A percentile compares a stretch with the other conserved stretches of the same genome.
These are phyloP conservation scores for Sphaerophoria rueppellii DNA, from an alignment of 2,888 invertebrate genomes.

Conservation along the genomic window DNA sequence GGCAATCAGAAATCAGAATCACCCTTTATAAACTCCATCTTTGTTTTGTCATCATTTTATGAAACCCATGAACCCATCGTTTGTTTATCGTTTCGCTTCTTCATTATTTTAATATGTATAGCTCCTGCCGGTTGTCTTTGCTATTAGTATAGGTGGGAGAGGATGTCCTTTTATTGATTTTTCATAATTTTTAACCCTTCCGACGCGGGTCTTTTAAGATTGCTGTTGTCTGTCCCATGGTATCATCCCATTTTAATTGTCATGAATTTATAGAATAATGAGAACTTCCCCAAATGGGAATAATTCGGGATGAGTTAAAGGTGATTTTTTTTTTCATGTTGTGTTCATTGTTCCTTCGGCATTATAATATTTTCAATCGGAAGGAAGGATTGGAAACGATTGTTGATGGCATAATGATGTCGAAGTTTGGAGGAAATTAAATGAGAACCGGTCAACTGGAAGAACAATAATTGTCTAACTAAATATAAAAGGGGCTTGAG, in stretches of 20 bases:
- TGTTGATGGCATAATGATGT: slow-evolving; percentile 58
- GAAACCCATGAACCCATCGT: background rate
- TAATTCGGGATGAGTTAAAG: slow-evolving; percentile 43
- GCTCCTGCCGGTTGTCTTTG: slow-evolving; percentile 27
- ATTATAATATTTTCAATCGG: slow-evolving; percentile 41
- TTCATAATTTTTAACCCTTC: slow-evolving; percentile 69
- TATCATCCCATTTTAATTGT: slow-evolving; percentile 66
- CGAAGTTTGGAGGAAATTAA: slow-evolving; percentile 64
- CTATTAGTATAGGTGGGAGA: background rate
- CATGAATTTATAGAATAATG: slow-evolving; percentile 48
- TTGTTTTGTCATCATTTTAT: slow-evolving; percentile 54
- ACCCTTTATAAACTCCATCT: slow-evolving; percentile 65
- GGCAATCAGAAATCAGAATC: slow-evolving; percentile 26
- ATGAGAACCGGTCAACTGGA: slow-evolving; percentile 46
- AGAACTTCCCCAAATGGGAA: slow-evolving; percentile 53
- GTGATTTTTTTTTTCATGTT: background rate
- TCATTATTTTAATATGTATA: slow-evolving; percentile 15
- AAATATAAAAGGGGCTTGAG: background rate
- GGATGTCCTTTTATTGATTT: slow-evolving; percentile 67
- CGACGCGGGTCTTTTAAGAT: slow-evolving; percentile 17
- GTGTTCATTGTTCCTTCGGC: background rate
- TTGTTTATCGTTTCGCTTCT: slow-evolving; percentile 46
- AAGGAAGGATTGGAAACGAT: slow-evolving; percentile 27
- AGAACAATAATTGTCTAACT: slow-evolving; percentile 25
- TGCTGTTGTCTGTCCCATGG: slow-evolving; percentile 49